phyloP scores from a whole-genome alignment of 2,888 invertebrate genomes.

The Alitta virens region DNA sequence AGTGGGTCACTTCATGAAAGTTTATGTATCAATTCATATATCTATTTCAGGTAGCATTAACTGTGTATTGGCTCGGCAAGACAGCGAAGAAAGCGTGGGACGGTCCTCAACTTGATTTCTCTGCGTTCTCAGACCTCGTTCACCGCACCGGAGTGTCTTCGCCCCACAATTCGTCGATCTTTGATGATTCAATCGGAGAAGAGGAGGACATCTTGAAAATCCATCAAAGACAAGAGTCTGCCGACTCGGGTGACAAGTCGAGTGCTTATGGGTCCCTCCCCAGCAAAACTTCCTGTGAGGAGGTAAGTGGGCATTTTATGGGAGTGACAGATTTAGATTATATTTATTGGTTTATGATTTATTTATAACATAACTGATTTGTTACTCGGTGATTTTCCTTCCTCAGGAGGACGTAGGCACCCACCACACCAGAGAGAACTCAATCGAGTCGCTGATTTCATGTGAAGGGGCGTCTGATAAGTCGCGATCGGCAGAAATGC shows the following conservation, averaged over 20 bases:
- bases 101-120: conserved; percentile 50
- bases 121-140: conserved; percentile 47
- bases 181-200: background rate
- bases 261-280: conserved; percentile 35
- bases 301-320: no score
- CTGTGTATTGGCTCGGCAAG: conserved; percentile 52
- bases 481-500: background rate
- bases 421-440: conserved; percentile 40
- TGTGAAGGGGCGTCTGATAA: conserved; percentile 29
- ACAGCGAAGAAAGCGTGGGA: conserved; percentile 33
- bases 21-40: background rate
- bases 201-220: background rate
- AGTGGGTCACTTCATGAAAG: no score
- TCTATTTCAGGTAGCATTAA: conserved; percentile 48
- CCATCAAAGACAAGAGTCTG: conserved; percentile 31
- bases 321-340: no score
- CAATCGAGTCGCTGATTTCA: conserved; percentile 44
- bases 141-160: conserved; percentile 3
- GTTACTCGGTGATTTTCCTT: no score
- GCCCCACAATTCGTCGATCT: background rate
- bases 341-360: no score
- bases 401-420: background rate
- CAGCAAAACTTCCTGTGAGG: conserved; percentile 9
- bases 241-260: conserved; percentile 33
- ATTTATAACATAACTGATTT: no score